Conservation (phyloP, 2,888 invertebrate genomes). For the Pyrgus malvae region DNA sequence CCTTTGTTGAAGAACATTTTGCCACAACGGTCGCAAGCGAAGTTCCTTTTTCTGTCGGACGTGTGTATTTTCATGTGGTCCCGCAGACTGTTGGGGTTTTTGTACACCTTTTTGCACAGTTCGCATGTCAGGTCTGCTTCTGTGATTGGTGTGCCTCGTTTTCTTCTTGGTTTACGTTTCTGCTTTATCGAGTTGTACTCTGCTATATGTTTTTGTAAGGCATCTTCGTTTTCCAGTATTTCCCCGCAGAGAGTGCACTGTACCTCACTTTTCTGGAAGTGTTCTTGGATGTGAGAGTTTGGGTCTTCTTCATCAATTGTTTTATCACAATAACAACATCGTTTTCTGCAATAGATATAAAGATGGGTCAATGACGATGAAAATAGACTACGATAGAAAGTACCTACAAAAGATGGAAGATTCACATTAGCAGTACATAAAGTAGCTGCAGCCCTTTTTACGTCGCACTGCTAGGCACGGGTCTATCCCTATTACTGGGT, state of each 20-base stretch:
- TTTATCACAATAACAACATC: slow-evolving; percentile 53
- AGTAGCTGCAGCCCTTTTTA: too few relatives aligned
- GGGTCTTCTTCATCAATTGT: slow-evolving; percentile 41
- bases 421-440: too few relatives aligned
- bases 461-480: too few relatives aligned
- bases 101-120: slow-evolving; percentile 66
- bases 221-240: slow-evolving; percentile 55
- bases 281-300: slow-evolving; percentile 48
- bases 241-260: slow-evolving; percentile 63
- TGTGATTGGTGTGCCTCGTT: slow-evolving; percentile 62
- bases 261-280: slow-evolving; percentile 47
- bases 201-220: slow-evolving; percentile 52
- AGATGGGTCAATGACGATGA: neutral
- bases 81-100: slow-evolving; percentile 51
- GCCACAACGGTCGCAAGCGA: slow-evolving; percentile 71
- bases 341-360: slow-evolving; percentile 38
- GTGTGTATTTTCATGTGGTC: slow-evolving; percentile 85
- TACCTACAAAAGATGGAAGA: too few relatives aligned
- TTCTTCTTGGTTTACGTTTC: slow-evolving; percentile 56
- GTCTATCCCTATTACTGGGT: too few relatives aligned
- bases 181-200: slow-evolving; percentile 51
- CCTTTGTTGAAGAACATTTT: slow-evolving; percentile 75
- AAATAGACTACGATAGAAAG: too few relatives aligned
- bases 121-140: slow-evolving; percentile 65
- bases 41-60: slow-evolving; percentile 66